phyloP scores from a whole-genome alignment of 1,140 invertebrate species.

The Helicoverpa zea region DNA sequence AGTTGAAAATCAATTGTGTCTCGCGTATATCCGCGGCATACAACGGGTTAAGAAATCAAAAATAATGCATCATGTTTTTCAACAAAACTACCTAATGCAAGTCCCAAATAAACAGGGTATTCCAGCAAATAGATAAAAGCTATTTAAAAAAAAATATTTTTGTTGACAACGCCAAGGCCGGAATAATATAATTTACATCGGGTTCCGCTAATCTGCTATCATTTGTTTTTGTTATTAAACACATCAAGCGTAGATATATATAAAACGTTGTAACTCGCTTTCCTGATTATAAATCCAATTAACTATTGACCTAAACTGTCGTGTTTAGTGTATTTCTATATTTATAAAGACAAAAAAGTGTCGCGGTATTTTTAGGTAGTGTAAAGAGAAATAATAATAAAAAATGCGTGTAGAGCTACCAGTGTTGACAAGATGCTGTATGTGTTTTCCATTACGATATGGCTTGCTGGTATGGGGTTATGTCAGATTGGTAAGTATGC shows the following conservation, averaged over 20 bases:
- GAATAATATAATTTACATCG: not conserved
- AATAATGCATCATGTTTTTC: too few species aligned
- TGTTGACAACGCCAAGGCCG: not conserved
- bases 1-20: too few species aligned
- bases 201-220: not conserved
- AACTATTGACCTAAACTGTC: not conserved
- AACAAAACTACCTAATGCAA: too few species aligned
- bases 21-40: too few species aligned
- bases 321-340: not conserved
- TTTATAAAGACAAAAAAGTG: not conserved
- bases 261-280: not conserved
- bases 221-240: not conserved
- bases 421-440: conserved; percentile 8
- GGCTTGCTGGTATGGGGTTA: conserved; percentile 18
- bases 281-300: not conserved
- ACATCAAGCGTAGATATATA: not conserved
- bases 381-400: not conserved
- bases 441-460: conserved; percentile 2
- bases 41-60: too few species aligned
- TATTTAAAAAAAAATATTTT: not conserved
- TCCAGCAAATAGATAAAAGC: not conserved
- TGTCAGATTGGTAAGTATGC: conserved; percentile 29
- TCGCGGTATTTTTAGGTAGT: not conserved
- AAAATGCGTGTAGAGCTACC: conserved; percentile 1
- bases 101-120: too few species aligned